Conservation (phyloP, 2,888 invertebrate species). For the Bombylius discolor region DNA sequence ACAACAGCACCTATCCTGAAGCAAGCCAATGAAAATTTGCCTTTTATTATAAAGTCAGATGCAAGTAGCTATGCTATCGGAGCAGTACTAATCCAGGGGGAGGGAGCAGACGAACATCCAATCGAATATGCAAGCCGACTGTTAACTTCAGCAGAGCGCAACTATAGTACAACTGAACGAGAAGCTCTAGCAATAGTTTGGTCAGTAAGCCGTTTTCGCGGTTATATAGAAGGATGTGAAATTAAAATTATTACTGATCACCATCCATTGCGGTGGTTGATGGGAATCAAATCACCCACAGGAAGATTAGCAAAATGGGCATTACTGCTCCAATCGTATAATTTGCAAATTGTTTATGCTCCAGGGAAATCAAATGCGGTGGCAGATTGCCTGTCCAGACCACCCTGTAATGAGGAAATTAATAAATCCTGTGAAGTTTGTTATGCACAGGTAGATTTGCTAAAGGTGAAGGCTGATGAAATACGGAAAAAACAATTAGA, state of each 20-base stretch:
- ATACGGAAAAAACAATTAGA: slow-evolving; percentile 13
- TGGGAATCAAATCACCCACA: neutral
- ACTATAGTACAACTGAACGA: slow-evolving; percentile 31
- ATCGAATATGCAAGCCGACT: slow-evolving; percentile 22
- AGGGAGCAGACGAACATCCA: slow-evolving; percentile 15
- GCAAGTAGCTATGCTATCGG: slow-evolving; percentile 21
- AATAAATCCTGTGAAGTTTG: neutral
- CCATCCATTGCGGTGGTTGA: slow-evolving; percentile 6
- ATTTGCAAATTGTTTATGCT: neutral
- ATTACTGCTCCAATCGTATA: neutral
- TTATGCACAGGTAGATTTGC: neutral
- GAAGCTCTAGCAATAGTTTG: slow-evolving; percentile 25
- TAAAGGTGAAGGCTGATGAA: neutral
- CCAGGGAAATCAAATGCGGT: neutral
- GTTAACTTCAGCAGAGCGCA: slow-evolving; percentile 22
- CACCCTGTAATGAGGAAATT: neutral
- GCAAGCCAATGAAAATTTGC: slow-evolving; percentile 16
- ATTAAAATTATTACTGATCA: slow-evolving; percentile 4
- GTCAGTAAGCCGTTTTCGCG: slow-evolving; percentile 13
- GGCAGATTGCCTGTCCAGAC: neutral
- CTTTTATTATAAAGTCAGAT: slow-evolving; percentile 22
- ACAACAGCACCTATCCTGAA: slow-evolving; percentile 16
- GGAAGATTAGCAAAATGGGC: neutral
- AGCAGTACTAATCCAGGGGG: slow-evolving; percentile 15
- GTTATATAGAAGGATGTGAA: slow-evolving; percentile 6